Evolutionary conservation across 2,113 vertebrate species (phyloP).

Genomic region (Larimichthys crocea): DNA sequence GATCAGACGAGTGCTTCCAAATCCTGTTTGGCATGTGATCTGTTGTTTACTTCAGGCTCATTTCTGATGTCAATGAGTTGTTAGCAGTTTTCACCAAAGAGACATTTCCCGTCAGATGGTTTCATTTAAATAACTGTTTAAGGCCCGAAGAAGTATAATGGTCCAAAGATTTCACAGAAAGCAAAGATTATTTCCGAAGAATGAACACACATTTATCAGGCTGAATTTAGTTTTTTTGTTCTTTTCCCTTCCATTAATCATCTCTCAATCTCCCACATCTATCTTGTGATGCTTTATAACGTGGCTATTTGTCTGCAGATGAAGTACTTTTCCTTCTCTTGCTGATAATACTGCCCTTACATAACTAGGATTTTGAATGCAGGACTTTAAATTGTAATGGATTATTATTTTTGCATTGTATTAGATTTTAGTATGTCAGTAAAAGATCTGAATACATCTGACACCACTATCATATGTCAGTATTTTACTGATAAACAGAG

Average conservation of each 20-base stretch:
- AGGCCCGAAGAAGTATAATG: neutral
- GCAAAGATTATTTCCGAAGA: neutral
- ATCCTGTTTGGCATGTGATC: neutral
- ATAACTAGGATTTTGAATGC: neutral
- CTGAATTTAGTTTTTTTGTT: neutral
- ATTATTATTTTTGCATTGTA: neutral
- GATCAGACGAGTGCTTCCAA: neutral
- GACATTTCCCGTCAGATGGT: neutral
- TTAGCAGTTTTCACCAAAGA: neutral
- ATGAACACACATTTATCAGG: neutral
- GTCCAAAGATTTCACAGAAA: neutral
- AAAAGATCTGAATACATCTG: neutral
- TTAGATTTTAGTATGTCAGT: neutral
- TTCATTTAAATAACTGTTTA: neutral
- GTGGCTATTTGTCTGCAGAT: neutral
- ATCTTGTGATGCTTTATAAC: neutral
- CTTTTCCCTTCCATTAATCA: neutral
- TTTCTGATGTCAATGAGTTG: neutral
- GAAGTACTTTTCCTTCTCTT: neutral
- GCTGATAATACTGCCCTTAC: too few relatives aligned
- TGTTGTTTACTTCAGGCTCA: neutral
- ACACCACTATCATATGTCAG: neutral
- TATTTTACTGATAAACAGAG: neutral
- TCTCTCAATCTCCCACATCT: neutral
- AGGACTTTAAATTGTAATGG: neutral